Base-by-base conservation (phyloP, 1,140 invertebrate species). In the Heliconius nattereri region DNA sequence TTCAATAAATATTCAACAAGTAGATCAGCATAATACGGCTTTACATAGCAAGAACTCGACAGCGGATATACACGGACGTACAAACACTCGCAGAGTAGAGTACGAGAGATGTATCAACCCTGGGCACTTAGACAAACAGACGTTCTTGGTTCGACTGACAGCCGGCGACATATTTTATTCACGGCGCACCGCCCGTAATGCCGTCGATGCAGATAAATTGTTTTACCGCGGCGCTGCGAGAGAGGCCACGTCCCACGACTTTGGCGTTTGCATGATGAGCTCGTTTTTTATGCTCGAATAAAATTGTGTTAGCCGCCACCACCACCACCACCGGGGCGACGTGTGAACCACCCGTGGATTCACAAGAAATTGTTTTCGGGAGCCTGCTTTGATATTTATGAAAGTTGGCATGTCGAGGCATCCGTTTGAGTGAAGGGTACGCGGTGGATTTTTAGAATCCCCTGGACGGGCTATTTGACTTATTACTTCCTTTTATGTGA, bases 201-300 rank as follows among this genome's bases (percentile, higher is more conserved):
- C 92, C 90, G 92, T 92, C 92, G 92, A 93, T 91, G 92, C 91
- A 94, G 91, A 94, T 94, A 93, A 94, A 94, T 94, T 94, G 91
- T 94, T 94, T 93, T 92, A 93, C 88, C 92, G 91, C 91, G 91
- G 87, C 85, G 83, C 87, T 87, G 37, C 90, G 88, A 85, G 85
- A 87, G 84, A 81, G 83, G 87, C 90, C 91, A 90, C 92, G 91
- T 91, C 89, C 89, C 86, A 87, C 85, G 88, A 88, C 89, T 91
- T 89, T 89, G 91, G 89, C 91, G 91, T 93, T 92, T 93, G 91
- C 91, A 92, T 94, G 92, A 93, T 94, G 92, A 94, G 88, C 90
- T 90, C 92, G 86, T 93, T 93, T 93, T 94, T 94, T 94, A 94
- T 94, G 91, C 92, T 87, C 87, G 89, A 92, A 92, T 92, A 91